These are phyloP conservation scores for Brachynemurus nebulosus DNA, from an alignment of 2,888 invertebrate genomes.

Conservation along the genomic window DNA sequence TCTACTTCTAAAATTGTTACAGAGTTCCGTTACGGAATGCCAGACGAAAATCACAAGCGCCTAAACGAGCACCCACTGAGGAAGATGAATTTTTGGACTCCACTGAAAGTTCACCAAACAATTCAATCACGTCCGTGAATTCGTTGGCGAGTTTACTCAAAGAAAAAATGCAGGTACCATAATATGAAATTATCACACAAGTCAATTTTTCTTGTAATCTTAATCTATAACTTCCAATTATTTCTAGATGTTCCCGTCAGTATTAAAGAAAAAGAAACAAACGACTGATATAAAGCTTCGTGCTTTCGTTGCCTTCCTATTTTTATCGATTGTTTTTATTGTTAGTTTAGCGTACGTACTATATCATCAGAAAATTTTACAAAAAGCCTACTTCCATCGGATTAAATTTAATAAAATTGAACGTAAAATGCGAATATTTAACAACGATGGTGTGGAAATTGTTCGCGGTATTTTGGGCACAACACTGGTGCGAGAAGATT, in stretches of 20 bases:
- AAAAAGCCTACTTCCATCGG: constrained; percentile 68
- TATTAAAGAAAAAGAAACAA: constrained; percentile 51
- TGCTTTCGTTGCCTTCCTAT: constrained; percentile 67
- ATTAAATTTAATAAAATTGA: constrained; percentile 73
- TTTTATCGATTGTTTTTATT: constrained; percentile 66
- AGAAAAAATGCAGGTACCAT: constrained; percentile 64
- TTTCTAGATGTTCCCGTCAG: constrained; percentile 55
- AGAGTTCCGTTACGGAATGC: constrained; percentile 51
- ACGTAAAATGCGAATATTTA: constrained; percentile 56
- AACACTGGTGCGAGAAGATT: constrained; percentile 47
- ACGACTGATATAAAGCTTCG: constrained; percentile 65
- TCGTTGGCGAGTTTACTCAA: constrained; percentile 69
- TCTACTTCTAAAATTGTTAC: too few species aligned
- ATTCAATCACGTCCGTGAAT: constrained; percentile 74
- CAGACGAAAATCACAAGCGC: constrained; percentile 45
- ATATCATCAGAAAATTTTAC: constrained; percentile 68
- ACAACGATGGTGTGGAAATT: constrained; percentile 54
- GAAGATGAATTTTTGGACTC: constrained; percentile 41
- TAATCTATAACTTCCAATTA: background rate
- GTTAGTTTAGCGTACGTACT: constrained; percentile 73
- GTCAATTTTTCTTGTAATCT: background rate
- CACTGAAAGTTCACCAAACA: constrained; percentile 48
- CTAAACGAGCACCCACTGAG: constrained; percentile 37
- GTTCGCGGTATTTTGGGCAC: constrained; percentile 51
- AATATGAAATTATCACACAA: background rate